Conservation (phyloP, 2,113 vertebrate genomes). For the Dipodomys merriami region DNA sequence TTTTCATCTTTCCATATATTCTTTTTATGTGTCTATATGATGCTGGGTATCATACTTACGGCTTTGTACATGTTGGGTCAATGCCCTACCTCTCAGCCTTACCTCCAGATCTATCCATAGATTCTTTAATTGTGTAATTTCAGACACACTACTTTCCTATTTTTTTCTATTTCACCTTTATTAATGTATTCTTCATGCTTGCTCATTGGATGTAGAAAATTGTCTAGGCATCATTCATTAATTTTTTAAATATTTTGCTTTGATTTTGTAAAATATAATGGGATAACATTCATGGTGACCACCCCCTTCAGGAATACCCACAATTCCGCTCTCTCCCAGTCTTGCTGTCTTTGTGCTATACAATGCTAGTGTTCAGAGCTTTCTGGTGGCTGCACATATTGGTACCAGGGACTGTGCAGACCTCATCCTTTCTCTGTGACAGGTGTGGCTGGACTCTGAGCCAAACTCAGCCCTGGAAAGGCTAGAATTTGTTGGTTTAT, state of each 20-base stretch:
- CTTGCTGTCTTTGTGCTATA: neutral
- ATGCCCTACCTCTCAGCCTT: neutral
- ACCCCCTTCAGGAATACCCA: neutral
- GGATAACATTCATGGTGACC: neutral
- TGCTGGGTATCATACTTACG: neutral
- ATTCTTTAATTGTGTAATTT: neutral
- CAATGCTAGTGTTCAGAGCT: neutral
- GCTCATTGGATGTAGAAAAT: neutral
- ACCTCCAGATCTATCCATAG: neutral
- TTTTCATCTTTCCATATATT: neutral
- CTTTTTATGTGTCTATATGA: neutral
- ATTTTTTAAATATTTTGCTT: neutral
- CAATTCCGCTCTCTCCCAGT: neutral
- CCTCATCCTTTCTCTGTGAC: neutral
- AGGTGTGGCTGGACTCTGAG: neutral
- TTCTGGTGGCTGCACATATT: neutral
- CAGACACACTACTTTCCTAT: neutral
- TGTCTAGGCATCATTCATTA: neutral
- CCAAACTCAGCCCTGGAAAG: neutral
- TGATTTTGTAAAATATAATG: neutral
- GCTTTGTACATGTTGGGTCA: neutral
- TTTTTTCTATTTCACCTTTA: constrained; percentile 31
- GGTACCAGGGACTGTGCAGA: too few species aligned
- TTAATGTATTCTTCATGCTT: neutral
- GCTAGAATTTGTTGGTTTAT: neutral